Base-by-base conservation (phyloP, 1,140 invertebrate genomes). In the Helicoverpa zea region DNA sequence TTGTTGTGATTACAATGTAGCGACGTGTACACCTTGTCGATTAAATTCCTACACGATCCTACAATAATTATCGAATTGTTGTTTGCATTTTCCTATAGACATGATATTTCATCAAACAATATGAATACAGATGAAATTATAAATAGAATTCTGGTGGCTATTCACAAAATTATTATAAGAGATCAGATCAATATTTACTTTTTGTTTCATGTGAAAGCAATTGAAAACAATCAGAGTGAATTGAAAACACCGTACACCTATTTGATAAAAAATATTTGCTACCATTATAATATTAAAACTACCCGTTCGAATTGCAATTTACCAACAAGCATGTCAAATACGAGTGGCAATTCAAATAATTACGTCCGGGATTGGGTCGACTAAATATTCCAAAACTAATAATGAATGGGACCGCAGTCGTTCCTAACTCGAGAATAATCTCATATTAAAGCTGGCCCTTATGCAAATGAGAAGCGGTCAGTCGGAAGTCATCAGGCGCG, bases 381-480 rank as follows among this genome's bases (percentile, higher is more conserved):
- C 87, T 88, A 90, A 91, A 89, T 92, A 91, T 90, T 90, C 83
- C 86, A 84, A 93, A 94, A 90, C 90, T 92, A 91, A 90, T 90
- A 92, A 92, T 85, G 90, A 90, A 91, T 89, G 81, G 89, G 89
- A 72, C 84, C 84, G 88, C 83, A 82, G 83, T 77, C 81, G 79
- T 72, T 82, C 83, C 87, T 89, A 92, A 91, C 87, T 92, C 86
- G 88, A 87, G 86, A 89, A 90, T 93, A 94, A 94, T 94, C 89
- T 90, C 89, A 89, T 93, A 92, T 93, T 92, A 90, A 91, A 90
- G 88, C 86, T 86, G 87, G 88, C 90, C 93, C 91, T 94, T 93
- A 94, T 93, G 91, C 93, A 93, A 94, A 94, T 94, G 86, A 85
- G 86, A 88, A 83, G 90, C 92, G 91, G 91, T 93, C 92, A 93